Conservation (phyloP, 2,113 vertebrate genomes). For the Oncorhynchus gorbuscha region DNA sequence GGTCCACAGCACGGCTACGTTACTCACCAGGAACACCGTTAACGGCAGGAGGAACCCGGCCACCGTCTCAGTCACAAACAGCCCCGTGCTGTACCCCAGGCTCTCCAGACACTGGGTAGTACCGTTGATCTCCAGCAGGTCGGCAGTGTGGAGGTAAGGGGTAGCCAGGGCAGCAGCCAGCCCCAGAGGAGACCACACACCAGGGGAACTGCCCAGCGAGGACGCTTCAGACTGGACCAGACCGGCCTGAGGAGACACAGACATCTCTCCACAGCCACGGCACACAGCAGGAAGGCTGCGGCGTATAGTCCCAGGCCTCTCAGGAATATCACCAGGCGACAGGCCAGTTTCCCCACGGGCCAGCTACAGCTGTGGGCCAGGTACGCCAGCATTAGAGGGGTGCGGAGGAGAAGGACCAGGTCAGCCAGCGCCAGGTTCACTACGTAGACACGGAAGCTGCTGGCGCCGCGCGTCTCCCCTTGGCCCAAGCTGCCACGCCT, state of each 20-base stretch:
- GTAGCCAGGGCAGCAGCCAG: slow-evolving; percentile 52
- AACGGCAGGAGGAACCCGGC: slow-evolving; percentile 72
- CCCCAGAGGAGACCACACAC: slow-evolving; percentile 66
- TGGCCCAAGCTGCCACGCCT: slow-evolving; percentile 42
- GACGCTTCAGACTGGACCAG: slow-evolving; percentile 70
- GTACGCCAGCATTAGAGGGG: slow-evolving; percentile 67
- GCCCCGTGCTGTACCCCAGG: accelerated
- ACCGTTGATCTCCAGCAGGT: accelerated
- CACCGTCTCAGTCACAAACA: slow-evolving; percentile 66
- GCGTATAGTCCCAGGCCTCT: slow-evolving; percentile 72
- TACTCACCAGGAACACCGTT: slow-evolving; percentile 72
- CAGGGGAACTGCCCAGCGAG: slow-evolving; percentile 70
- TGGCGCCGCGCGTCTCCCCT: slow-evolving; percentile 61
- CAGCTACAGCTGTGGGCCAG: slow-evolving; percentile 59
- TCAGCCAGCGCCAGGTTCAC: slow-evolving; percentile 76
- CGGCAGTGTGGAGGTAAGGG: slow-evolving; percentile 62
- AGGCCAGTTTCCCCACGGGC: slow-evolving; percentile 61
- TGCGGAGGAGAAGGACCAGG: slow-evolving; percentile 71
- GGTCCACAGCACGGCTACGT: slow-evolving; percentile 64
- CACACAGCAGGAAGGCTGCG: slow-evolving; percentile 72
- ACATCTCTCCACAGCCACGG: slow-evolving; percentile 75
- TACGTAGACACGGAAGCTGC: slow-evolving; percentile 74
- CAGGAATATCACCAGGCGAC: slow-evolving; percentile 66
- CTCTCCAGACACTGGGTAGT: slow-evolving; percentile 48
- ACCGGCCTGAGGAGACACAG: slow-evolving; percentile 73